These are phyloP conservation scores for Saguinus imperator DNA, from an alignment of 2,113 vertebrate species.

Conservation along the genomic window DNA sequence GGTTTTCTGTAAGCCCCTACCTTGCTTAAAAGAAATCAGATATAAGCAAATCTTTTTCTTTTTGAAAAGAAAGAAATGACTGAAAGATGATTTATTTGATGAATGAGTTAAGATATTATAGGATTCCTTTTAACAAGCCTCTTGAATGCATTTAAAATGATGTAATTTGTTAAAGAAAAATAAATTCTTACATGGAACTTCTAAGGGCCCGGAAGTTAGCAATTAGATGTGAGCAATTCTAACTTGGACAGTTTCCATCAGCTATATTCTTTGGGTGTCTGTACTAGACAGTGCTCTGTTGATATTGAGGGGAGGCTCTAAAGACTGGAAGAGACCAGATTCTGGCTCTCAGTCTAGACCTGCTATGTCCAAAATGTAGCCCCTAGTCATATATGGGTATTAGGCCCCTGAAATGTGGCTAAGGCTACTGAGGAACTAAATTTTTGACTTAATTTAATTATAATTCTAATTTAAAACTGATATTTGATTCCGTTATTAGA, in stretches of 20 bases:
- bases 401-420: neutral
- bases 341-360: neutral
- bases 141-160: slow-evolving; percentile 31
- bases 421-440: neutral
- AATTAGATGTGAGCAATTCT: slow-evolving; percentile 8
- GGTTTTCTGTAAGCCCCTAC: neutral
- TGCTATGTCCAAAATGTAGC: neutral
- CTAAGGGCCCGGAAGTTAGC: neutral
- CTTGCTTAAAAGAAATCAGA: neutral
- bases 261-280: neutral
- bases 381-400: neutral
- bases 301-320: neutral
- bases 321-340: neutral
- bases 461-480: slow-evolving; percentile 11
- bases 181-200: neutral
- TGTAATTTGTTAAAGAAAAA: slow-evolving; percentile 3
- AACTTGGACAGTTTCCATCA: neutral
- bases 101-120: neutral
- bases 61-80: neutral
- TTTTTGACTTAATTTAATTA: slow-evolving; percentile 38
- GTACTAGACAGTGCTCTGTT: neutral
- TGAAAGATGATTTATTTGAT: slow-evolving; percentile 46
- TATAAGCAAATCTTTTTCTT: neutral
- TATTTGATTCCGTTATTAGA: neutral
- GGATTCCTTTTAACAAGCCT: slow-evolving; percentile 24